Conservation (phyloP, 1,140 invertebrate genomes). For the Ceratina calcarata region DNA sequence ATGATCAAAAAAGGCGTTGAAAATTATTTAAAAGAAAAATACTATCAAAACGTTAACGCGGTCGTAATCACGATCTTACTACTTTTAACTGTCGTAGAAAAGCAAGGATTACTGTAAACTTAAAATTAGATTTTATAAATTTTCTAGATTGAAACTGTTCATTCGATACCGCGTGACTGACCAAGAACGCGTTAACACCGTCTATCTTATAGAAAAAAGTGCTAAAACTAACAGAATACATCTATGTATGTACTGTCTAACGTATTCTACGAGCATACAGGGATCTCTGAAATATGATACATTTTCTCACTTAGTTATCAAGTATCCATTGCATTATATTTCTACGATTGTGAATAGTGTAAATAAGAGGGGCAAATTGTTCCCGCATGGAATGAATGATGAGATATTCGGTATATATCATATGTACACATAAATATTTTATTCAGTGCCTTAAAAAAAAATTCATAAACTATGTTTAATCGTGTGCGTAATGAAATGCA, state of each 20-base stretch:
- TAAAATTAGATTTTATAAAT: slow-evolving; percentile 13
- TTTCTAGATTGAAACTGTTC: background rate
- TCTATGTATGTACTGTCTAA: slow-evolving; percentile 7
- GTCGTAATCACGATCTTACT: background rate
- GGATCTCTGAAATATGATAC: background rate
- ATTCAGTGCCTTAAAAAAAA: slow-evolving; percentile 46
- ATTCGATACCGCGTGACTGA: background rate
- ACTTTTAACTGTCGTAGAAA: background rate
- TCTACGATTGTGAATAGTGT: slow-evolving; percentile 40
- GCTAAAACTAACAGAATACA: background rate
- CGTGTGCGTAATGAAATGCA: slow-evolving; percentile 11
- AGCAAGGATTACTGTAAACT: background rate
- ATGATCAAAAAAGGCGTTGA: background rate
- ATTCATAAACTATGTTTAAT: slow-evolving; percentile 31
- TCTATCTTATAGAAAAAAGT: slow-evolving; percentile 1
- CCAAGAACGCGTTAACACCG: background rate
- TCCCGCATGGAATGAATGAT: slow-evolving; percentile 21
- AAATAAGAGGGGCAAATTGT: slow-evolving; percentile 24
- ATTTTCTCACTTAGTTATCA: slow-evolving; percentile 4
- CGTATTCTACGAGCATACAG: background rate
- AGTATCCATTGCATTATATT: slow-evolving; percentile 10
- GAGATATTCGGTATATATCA: slow-evolving; percentile 18
- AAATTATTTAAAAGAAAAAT: background rate
- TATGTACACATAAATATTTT: slow-evolving; percentile 5
- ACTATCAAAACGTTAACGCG: background rate